Evolutionary conservation across 2,797 vertebrate species (phyloP).

Genomic region (Gila robusta): DNA sequence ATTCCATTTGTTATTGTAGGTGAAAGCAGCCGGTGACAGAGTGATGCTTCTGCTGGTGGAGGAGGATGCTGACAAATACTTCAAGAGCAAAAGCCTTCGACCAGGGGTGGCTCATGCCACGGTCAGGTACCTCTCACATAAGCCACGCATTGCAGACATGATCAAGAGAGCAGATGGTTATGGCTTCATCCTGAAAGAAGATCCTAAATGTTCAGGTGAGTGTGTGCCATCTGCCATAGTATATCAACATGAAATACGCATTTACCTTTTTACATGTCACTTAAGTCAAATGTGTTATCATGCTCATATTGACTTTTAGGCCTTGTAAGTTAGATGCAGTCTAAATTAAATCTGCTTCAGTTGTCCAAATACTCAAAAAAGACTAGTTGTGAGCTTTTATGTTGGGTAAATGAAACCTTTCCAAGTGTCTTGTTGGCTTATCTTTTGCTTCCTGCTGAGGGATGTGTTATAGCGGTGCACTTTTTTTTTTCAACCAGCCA

Average conservation of each 20-base stretch:
- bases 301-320: background rate
- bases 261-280: background rate
- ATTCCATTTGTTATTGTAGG: conserved; percentile 64
- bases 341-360: too few species aligned
- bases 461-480: too few species aligned
- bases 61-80: conserved; percentile 80
- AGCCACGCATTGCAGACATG: conserved; percentile 82
- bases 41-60: conserved; percentile 87
- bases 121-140: conserved; percentile 80
- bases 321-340: too few species aligned
- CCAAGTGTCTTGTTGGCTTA: background rate
- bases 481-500: background rate
- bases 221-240: background rate
- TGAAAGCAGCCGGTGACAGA: conserved; percentile 79
- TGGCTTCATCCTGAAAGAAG: conserved; percentile 86
- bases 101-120: conserved; percentile 78
- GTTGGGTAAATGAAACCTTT: background rate
- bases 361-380: background rate
- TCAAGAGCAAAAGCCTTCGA: conserved; percentile 72
- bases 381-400: background rate
- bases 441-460: background rate
- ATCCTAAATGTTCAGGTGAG: conserved; percentile 40
- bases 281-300: background rate
- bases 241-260: background rate
- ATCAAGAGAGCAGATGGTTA: conserved; percentile 83